These are phyloP conservation scores for Drosophila monieri DNA, from an alignment of 2,888 invertebrate species.

Conservation along the genomic window DNA sequence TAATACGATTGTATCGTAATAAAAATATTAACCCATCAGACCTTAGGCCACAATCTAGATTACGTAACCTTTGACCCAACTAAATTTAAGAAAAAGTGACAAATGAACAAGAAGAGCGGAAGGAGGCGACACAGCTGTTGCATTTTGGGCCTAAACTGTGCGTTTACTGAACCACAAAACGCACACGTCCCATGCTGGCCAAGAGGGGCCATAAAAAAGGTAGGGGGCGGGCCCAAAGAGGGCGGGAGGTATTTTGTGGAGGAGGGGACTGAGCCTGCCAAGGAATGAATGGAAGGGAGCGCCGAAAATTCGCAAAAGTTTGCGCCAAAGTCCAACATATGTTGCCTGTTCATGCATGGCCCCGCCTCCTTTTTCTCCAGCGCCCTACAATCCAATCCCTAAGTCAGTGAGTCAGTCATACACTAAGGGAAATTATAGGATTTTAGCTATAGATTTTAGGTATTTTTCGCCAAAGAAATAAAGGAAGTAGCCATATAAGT, in stretches of 20 bases:
- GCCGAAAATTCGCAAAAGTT: slow-evolving; percentile 60
- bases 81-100: slow-evolving; percentile 7
- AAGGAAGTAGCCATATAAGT: no score
- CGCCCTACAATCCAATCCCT: not conserved
- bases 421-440: not conserved
- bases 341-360: slow-evolving; percentile 70
- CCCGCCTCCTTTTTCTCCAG: slow-evolving; percentile 33
- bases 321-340: slow-evolving; percentile 75
- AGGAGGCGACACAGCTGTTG: slow-evolving; percentile 66
- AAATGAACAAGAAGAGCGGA: not conserved
- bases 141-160: slow-evolving; percentile 70
- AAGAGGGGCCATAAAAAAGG: slow-evolving; percentile 2
- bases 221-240: not conserved
- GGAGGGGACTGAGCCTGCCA: not conserved
- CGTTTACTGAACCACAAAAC: slow-evolving; percentile 71
- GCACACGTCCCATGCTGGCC: slow-evolving; percentile 66
- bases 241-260: not conserved
- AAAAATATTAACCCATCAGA: no score
- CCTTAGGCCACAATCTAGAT: not conserved
- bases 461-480: no score
- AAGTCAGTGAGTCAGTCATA: slow-evolving; percentile 39
- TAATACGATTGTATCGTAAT: no score
- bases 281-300: slow-evolving; percentile 29
- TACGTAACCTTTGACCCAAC: slow-evolving; percentile 1
- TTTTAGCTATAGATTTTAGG: not conserved